Evolutionary conservation across 2,113 vertebrate genomes (phyloP).

Genomic region (Brienomyrus brachyistius): DNA sequence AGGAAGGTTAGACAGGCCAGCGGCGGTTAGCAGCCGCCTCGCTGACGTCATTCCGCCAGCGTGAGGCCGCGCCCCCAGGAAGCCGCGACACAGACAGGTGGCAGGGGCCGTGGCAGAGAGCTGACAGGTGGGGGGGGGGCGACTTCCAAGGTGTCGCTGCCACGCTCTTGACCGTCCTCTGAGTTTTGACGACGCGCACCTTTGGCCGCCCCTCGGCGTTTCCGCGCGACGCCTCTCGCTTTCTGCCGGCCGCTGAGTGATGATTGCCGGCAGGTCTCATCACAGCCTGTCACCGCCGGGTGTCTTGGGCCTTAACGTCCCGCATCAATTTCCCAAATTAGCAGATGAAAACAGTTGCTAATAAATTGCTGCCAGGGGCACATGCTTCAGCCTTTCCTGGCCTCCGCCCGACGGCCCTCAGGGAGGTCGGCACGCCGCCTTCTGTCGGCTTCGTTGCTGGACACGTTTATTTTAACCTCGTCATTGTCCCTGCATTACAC

Average conservation of each 20-base stretch:
- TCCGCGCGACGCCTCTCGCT: neutral
- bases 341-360: neutral
- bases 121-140: neutral
- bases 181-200: neutral
- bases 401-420: neutral
- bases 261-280: neutral
- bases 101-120: neutral
- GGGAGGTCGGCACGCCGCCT: neutral
- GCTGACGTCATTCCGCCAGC: neutral
- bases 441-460: neutral
- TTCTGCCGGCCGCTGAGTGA: neutral
- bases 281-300: neutral
- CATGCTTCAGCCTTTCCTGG: neutral
- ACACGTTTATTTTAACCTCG: neutral
- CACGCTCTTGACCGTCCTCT: neutral
- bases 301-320: neutral
- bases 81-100: neutral
- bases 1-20: neutral
- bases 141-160: neutral
- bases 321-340: constrained; percentile 17
- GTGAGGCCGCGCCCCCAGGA: neutral
- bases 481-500: neutral
- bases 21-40: neutral
- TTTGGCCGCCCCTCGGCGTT: neutral
- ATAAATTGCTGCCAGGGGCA: neutral